Evolutionary conservation across 2,888 invertebrate species (phyloP), one percentile per base, ranked within the genome.

Genomic region (Thera obeliscata): DNA sequence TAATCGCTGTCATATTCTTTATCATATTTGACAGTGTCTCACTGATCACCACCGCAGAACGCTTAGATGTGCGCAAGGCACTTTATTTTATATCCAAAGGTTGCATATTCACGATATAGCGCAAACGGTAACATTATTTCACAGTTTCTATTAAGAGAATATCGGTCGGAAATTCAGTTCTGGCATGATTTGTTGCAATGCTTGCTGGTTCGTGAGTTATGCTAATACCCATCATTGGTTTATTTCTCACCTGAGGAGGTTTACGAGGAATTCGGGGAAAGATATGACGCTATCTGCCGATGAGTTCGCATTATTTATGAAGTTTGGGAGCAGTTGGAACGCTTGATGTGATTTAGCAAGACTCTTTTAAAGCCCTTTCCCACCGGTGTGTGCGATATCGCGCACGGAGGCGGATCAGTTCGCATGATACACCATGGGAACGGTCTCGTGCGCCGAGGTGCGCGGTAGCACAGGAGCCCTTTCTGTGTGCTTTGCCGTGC

Each of bases 131-230:
- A 35, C 43, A 65, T 64, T 67, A 67, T 67, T 70, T 65, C 67
- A 64, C 60, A 64, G 61, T 67, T 70, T 65, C 70, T 70, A 70
- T 67, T 67, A 70, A 61, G 58, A 65, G 66, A 66, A 67, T 65
- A 67, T 65, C 65, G 64, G 50, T 57, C 36, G 58, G 65, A 70
- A 67, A 70, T 70, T 67, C 67, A 59, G 70, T 57, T 64, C 57
- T 59, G 61, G 64, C 59, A 61, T 70, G 70, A 70, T 67, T 70
- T 70, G 70, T 70, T 62, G 59, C 55, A 9, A 3, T 55, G 65
- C 57, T 58, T 61, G 64, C 58, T 61, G 61, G 64, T 65, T 65
- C 43, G 68, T 61, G 57, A 68, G 68, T 65, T 65, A 68, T 65
- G 64, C 58, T 61, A 68, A 68, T 64, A 61, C 61, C 64, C 35